phyloP scores from a whole-genome alignment of 1,140 invertebrate species.

The Arion vulgaris region DNA sequence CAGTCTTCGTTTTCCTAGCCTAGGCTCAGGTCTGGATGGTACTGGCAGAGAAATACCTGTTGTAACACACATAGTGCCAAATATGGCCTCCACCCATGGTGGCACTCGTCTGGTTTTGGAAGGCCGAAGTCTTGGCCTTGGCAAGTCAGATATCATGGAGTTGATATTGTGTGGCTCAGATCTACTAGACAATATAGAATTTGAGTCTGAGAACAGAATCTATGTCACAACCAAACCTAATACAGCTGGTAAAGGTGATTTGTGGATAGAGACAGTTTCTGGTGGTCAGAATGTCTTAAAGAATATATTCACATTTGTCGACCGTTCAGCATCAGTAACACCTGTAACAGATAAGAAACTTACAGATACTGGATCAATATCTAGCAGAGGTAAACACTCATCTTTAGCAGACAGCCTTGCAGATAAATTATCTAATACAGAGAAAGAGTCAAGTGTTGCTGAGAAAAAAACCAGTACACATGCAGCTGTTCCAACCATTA shows the following conservation, averaged over 20 bases:
- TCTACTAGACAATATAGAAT: slow-evolving; percentile 64
- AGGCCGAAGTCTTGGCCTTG: slow-evolving; percentile 62
- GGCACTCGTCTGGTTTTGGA: slow-evolving; percentile 62
- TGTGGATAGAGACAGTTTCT: slow-evolving; percentile 66
- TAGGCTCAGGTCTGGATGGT: slow-evolving; percentile 52
- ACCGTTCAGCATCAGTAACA: slow-evolving; percentile 33
- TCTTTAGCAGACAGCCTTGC: slow-evolving; percentile 3
- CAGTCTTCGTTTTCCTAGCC: slow-evolving; percentile 49
- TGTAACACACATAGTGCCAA: slow-evolving; percentile 61
- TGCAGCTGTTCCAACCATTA: neutral
- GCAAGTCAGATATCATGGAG: slow-evolving; percentile 65
- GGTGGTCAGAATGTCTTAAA: slow-evolving; percentile 64
- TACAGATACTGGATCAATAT: slow-evolving; percentile 2
- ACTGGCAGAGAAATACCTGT: slow-evolving; percentile 53
- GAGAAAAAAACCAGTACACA: neutral
- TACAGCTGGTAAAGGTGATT: slow-evolving; percentile 59
- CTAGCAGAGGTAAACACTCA: slow-evolving; percentile 7
- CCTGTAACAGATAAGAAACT: slow-evolving; percentile 20
- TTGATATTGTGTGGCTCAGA: slow-evolving; percentile 64
- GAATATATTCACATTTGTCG: slow-evolving; percentile 59
- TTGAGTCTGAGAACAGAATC: slow-evolving; percentile 63
- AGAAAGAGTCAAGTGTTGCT: neutral
- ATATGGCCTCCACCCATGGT: slow-evolving; percentile 57
- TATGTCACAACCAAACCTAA: slow-evolving; percentile 63
- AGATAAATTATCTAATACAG: neutral